A percentile compares a stretch with the other conserved stretches of the same genome.
Conservation (phyloP, 2,797 vertebrate genomes). For the Thaleichthys pacificus region DNA sequence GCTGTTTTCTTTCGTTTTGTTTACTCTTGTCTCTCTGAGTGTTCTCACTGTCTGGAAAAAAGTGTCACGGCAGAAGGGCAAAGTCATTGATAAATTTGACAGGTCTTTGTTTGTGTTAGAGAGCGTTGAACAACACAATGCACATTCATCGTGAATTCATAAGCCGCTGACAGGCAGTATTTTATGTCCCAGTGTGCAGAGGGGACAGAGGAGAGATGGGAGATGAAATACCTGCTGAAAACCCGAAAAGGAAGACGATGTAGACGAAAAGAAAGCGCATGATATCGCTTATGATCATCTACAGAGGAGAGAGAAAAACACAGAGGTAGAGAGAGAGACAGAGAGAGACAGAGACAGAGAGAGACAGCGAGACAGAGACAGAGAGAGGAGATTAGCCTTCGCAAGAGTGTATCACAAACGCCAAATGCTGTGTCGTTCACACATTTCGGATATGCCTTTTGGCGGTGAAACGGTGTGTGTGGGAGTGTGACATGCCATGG, state of each 20-base stretch:
- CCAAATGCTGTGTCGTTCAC: not conserved
- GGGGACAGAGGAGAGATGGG: not conserved
- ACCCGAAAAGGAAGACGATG: conserved; percentile 89
- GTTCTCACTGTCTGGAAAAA: not conserved
- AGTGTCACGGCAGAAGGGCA: not conserved
- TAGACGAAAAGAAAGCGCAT: conserved; percentile 91
- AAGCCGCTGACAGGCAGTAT: not conserved
- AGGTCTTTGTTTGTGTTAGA: conserved; percentile 1
- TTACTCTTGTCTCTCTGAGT: not conserved
- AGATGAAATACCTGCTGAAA: conserved; percentile 82
- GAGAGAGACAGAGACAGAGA: not conserved
- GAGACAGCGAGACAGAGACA: not conserved
- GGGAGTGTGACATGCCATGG: conserved; percentile 67
- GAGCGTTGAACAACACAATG: not conserved
- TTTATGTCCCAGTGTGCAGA: not conserved
- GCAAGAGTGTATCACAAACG: not conserved
- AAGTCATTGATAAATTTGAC: not conserved
- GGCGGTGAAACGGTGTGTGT: conserved; percentile 39
- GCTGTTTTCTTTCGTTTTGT: not conserved
- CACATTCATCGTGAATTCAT: not conserved
- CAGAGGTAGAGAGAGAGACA: not conserved
- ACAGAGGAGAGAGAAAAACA: conserved; percentile 42
- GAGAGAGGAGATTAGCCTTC: conserved; percentile 4
- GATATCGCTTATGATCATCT: conserved; percentile 92
- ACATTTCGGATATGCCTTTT: not conserved